phyloP scores from a whole-genome alignment of 1,140 invertebrate species.

The Aphelinus atriplicis region DNA sequence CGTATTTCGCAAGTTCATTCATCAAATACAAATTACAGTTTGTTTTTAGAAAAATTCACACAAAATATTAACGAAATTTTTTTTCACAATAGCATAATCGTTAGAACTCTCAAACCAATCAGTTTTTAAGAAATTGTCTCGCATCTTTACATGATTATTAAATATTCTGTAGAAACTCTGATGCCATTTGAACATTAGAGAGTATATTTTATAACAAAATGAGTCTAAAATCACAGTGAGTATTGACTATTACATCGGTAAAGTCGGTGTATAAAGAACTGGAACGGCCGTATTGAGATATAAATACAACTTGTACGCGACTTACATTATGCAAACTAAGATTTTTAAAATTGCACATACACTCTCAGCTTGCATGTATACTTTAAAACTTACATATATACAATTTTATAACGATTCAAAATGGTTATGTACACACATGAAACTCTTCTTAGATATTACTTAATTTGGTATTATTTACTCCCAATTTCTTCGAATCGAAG shows the following conservation, averaged over 20 bases:
- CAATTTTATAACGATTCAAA: slow-evolving; percentile 16
- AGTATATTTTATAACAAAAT: slow-evolving; percentile 26
- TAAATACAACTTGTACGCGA: slow-evolving; percentile 24
- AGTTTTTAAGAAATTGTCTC: not conserved
- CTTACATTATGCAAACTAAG: slow-evolving; percentile 7
- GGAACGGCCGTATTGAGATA: slow-evolving; percentile 1
- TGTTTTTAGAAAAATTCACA: not conserved
- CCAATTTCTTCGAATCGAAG: not conserved
- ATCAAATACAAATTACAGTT: not conserved
- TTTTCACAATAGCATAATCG: not conserved
- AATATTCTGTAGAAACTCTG: slow-evolving; percentile 6
- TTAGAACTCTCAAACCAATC: not conserved
- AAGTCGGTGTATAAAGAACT: slow-evolving; percentile 3
- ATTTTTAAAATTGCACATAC: not conserved
- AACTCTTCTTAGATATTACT: not conserved
- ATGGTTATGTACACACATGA: slow-evolving; percentile 30
- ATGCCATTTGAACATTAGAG: slow-evolving; percentile 14
- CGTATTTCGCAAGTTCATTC: not conserved
- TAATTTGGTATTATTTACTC: not conserved
- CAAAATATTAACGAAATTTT: not conserved
- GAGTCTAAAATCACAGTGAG: slow-evolving; percentile 33
- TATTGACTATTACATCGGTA: slow-evolving; percentile 20
- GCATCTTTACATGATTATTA: slow-evolving; percentile 1
- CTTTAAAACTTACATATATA: slow-evolving; percentile 22
- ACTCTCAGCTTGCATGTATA: too few relatives aligned